phyloP scores from a whole-genome alignment of 2,888 invertebrate genomes.

The Drosophila silvestris region DNA sequence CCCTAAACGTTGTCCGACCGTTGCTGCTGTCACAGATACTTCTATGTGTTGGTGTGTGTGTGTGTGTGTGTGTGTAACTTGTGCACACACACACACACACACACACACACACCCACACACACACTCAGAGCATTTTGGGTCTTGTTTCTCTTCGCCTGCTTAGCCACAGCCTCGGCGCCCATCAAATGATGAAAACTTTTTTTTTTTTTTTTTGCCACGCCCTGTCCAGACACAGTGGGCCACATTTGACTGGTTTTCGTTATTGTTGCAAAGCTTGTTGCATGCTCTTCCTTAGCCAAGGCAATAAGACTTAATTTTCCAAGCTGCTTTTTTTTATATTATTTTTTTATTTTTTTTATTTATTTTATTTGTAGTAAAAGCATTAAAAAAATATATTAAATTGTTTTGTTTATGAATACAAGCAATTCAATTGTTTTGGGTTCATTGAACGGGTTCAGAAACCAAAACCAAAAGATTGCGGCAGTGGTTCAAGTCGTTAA shows the following conservation, averaged over 20 bases:
- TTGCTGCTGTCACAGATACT: slow-evolving; percentile 32
- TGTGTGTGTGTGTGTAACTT: slow-evolving; percentile 1
- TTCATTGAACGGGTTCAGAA: no score
- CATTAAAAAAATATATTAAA: no score
- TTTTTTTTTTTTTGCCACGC: slow-evolving; percentile 35
- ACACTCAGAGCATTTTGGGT: slow-evolving; percentile 7
- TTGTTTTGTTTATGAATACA: no score
- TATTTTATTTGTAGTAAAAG: no score
- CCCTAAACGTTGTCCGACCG: slow-evolving; percentile 38
- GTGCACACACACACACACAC: no score
- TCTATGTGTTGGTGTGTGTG: slow-evolving; percentile 4
- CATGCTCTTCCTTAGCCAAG: neutral
- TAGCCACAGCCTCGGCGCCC: slow-evolving; percentile 15
- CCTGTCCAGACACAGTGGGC: slow-evolving; percentile 20
- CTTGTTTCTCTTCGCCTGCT: slow-evolving; percentile 31
- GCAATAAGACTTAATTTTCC: neutral
- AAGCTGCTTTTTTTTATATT: neutral
- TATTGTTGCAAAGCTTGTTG: neutral
- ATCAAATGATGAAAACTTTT: slow-evolving; percentile 11
- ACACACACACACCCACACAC: neutral
- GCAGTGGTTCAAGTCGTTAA: neutral
- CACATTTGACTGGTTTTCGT: slow-evolving; percentile 14
- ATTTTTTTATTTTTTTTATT: neutral
- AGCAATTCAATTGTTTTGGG: no score
- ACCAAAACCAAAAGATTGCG: neutral